Percentiles rank a stretch among this genome's conserved stretches.
Evolutionary conservation across 2,888 invertebrate genomes (phyloP).

Genomic region (Achlya flavicornis): DNA sequence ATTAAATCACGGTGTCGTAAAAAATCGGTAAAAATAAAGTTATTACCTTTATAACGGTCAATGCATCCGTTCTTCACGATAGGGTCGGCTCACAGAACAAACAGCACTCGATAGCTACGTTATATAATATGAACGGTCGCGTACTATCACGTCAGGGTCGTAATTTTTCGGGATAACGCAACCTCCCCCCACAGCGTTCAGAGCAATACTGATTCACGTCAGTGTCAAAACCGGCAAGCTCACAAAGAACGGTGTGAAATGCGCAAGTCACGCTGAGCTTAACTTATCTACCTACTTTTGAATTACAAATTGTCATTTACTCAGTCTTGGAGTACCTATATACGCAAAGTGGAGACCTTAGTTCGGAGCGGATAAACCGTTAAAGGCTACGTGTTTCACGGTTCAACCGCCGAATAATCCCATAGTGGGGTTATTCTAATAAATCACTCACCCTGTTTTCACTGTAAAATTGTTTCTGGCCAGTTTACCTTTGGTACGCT

Average conservation of each 20-base stretch:
- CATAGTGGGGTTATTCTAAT: conserved; percentile 36
- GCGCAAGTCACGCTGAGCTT: conserved; percentile 78
- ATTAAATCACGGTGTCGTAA: conserved; percentile 14
- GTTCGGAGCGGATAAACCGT: conserved; percentile 46
- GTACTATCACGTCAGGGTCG: conserved; percentile 60
- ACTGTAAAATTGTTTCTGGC: conserved; percentile 17
- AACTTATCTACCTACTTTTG: conserved; percentile 74
- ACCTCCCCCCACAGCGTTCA: conserved; percentile 45
- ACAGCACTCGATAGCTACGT: conserved; percentile 59
- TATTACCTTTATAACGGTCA: conserved; percentile 45
- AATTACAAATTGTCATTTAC: conserved; percentile 74
- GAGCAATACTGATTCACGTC: conserved; percentile 67
- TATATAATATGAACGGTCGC: conserved; percentile 72
- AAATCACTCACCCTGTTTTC: conserved; percentile 35
- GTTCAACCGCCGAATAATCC: conserved; percentile 35
- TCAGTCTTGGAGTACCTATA: conserved; percentile 59
- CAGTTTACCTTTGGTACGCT: conserved; percentile 4
- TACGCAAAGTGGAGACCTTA: conserved; percentile 47
- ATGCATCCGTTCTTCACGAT: conserved; percentile 47
- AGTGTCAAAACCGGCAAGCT: conserved; percentile 59
- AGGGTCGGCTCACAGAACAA: conserved; percentile 68
- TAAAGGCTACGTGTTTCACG: conserved; percentile 48
- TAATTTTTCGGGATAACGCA: conserved; percentile 42
- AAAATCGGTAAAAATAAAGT: conserved; percentile 23
- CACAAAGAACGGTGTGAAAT: conserved; percentile 71